phyloP scores from a whole-genome alignment of 2,888 invertebrate species.

The Eledone cirrhosa region DNA sequence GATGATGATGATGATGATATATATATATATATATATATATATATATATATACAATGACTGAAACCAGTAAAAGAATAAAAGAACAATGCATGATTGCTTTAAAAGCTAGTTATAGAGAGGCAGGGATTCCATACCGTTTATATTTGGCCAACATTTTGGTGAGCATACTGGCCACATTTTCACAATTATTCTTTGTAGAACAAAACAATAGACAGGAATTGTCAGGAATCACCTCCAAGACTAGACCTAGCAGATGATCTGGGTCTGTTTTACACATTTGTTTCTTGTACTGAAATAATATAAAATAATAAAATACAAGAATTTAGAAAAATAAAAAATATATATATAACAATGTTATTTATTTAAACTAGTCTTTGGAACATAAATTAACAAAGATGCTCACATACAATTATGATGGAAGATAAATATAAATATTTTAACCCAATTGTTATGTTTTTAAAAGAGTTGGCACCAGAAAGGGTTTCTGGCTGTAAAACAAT shows the following conservation, averaged over 20 bases:
- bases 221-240: slow-evolving; percentile 80
- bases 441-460: no score
- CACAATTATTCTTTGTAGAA: slow-evolving; percentile 89
- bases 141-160: slow-evolving; percentile 73
- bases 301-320: slow-evolving; percentile 21
- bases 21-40: no score
- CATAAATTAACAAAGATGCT: background rate
- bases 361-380: no score
- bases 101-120: background rate
- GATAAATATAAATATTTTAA: no score
- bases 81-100: background rate
- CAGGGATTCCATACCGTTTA: slow-evolving; percentile 40
- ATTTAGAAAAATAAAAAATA: no score
- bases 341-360: no score
- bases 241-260: slow-evolving; percentile 81
- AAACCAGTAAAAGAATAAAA: background rate
- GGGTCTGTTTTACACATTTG: slow-evolving; percentile 73
- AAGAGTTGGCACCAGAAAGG: no score
- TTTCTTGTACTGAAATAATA: slow-evolving; percentile 54
- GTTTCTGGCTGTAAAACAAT: no score
- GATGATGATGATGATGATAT: no score
- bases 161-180: slow-evolving; percentile 84
- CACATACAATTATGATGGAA: no score
- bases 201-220: slow-evolving; percentile 90
- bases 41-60: no score